Base-by-base conservation (phyloP, 2,797 vertebrate species). In the Simalia tracyae region DNA sequence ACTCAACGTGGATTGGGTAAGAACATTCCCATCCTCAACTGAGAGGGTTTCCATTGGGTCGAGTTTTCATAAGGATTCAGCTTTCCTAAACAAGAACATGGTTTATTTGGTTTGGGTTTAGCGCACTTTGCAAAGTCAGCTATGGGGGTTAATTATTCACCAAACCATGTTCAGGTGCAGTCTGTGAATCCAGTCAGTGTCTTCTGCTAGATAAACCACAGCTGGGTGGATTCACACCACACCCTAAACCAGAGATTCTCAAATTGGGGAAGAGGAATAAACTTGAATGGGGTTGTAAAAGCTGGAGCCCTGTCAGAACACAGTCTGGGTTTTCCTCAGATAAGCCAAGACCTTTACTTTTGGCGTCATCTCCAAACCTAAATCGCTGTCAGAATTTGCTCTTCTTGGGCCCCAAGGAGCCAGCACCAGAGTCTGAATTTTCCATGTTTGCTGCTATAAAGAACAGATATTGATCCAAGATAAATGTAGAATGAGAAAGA, bases 1-100 rank as follows among this genome's bases (percentile, higher is more conserved):
- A 99, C 93, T 99, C 98, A 91, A 99, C 98, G 0, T 99, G 98
- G 98, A 99, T 99, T 0, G 98, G 98, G 98, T 99, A 97, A 98
- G 97, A 46, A 36, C 6, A 81, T 81, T 17, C 46, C 14, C 14
- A 8, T 22, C 28, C n/a, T 17, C n/a, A 2, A 19, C 9, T 24
- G 5, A 5, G 0, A 4, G 6, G 28, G 56, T 4, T 85, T 68
- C 60, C 87, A 26, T 22, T 60, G 31, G 31, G 54, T 26, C 50
- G 3, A 60, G 31, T 9, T 46, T 50, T 24, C 17, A 6, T 15
- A 17, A 42, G 46, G 42, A 11, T 0, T 81, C 10, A 4, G 9
- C 36, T 24, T 81, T 24, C 72, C 42, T 24, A 22, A 46, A 24
- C 72, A 81, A 19, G 72, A 46, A 81, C 11, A 8, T 46, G 42